These are phyloP conservation scores for Glaucidium brasilianum DNA, from an alignment of 2,113 vertebrate species.

Conservation along the genomic window DNA sequence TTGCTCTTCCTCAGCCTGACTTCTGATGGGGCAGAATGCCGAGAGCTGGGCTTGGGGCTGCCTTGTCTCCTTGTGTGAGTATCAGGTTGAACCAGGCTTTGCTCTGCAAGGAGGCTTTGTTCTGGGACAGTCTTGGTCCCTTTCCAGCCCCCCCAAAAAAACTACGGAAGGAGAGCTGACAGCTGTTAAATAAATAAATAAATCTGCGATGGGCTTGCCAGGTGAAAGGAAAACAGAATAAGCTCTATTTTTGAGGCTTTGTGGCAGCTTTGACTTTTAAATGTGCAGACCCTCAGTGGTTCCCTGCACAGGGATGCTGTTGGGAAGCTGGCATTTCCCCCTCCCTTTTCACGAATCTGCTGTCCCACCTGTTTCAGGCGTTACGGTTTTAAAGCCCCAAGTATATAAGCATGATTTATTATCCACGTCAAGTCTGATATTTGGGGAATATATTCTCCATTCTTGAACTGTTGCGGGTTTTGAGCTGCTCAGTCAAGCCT, in stretches of 20 bases:
- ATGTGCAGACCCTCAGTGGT: not conserved
- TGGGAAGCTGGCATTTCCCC: not conserved
- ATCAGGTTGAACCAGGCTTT: not conserved
- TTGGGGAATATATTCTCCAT: not conserved
- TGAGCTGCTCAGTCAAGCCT: not conserved
- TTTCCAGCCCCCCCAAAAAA: not conserved
- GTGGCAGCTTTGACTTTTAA: not conserved
- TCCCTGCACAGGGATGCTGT: not conserved
- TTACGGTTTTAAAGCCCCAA: not conserved
- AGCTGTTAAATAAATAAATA: not conserved
- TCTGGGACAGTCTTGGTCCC: not conserved
- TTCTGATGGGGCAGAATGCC: rapidly evolving
- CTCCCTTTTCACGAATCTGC: not conserved
- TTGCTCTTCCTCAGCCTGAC: not conserved
- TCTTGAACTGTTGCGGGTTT: not conserved
- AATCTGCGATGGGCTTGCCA: not conserved
- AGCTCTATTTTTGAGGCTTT: not conserved
- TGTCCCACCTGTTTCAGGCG: not conserved
- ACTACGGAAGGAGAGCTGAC: not conserved
- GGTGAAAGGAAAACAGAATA: not conserved
- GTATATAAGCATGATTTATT: not conserved
- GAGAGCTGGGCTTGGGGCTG: not conserved
- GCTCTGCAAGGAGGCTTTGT: not conserved
- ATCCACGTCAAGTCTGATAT: not conserved
- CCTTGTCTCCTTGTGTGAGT: not conserved